phyloP scores from a whole-genome alignment of 1,140 invertebrate species.

The Apis cerana region DNA sequence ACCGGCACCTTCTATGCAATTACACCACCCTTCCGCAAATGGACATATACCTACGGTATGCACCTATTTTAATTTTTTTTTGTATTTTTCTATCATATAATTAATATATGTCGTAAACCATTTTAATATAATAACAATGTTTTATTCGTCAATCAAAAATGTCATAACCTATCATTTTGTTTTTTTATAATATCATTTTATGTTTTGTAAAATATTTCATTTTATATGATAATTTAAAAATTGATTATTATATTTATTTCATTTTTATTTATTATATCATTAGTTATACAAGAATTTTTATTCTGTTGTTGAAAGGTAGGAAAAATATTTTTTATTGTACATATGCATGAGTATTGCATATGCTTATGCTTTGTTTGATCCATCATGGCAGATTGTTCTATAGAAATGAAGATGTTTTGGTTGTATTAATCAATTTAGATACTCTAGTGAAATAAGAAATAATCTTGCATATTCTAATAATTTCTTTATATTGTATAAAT shows the following conservation, averaged over 20 bases:
- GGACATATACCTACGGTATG: slow-evolving; percentile 78
- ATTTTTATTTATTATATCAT: neutral
- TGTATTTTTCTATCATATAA: neutral
- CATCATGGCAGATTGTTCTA: slow-evolving; percentile 38
- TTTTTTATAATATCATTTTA: neutral
- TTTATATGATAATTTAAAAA: neutral
- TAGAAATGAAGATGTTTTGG: slow-evolving; percentile 30
- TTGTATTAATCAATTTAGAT: slow-evolving; percentile 8
- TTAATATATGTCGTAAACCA: neutral
- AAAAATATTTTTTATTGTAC: slow-evolving; percentile 1
- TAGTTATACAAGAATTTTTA: neutral
- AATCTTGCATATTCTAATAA: neutral
- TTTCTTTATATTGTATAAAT: neutral
- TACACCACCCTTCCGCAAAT: slow-evolving; percentile 79
- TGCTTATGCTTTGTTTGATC: slow-evolving; percentile 50
- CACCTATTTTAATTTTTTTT: slow-evolving; percentile 7
- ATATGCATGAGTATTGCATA: slow-evolving; percentile 31
- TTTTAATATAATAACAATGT: neutral
- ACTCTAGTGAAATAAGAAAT: neutral
- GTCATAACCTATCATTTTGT: slow-evolving; percentile 55
- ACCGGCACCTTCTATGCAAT: slow-evolving; percentile 80
- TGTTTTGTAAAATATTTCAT: neutral
- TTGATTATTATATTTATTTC: neutral
- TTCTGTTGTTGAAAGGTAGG: neutral
- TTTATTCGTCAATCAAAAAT: slow-evolving; percentile 6